Evolutionary conservation across 2,113 vertebrate genomes (phyloP).

Genomic region (Cranoglanis bouderius): DNA sequence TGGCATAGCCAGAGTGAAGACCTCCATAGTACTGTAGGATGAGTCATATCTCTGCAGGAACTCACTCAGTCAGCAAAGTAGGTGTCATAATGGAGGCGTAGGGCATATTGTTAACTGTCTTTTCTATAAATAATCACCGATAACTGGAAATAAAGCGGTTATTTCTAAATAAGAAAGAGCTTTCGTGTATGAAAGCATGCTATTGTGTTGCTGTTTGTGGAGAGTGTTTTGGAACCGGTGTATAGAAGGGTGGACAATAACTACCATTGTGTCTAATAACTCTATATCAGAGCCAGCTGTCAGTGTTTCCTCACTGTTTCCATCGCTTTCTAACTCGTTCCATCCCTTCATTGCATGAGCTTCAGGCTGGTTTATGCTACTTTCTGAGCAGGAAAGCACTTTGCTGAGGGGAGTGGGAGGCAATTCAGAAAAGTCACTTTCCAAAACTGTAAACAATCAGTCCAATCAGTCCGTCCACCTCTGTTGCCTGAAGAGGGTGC

Average conservation of each 20-base stretch:
- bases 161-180: not conserved
- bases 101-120: not conserved
- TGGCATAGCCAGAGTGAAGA: not conserved
- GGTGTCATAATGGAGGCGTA: constrained; percentile 9
- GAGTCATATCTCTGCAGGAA: not conserved
- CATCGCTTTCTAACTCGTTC: not conserved
- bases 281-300: constrained; percentile 12
- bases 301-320: not conserved
- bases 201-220: constrained; percentile 10
- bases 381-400: not conserved
- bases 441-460: not conserved
- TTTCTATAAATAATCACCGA: constrained; percentile 12
- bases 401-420: not conserved
- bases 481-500: not conserved
- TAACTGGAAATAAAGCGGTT: not conserved
- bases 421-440: not conserved
- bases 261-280: constrained; percentile 3
- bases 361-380: not conserved
- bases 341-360: constrained; percentile 7
- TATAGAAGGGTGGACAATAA: constrained; percentile 17
- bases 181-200: not conserved
- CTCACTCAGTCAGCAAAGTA: not conserved
- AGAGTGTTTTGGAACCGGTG: not conserved
- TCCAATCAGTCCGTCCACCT: not conserved
- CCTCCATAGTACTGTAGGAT: not conserved